Conservation (phyloP, 1,140 invertebrate genomes). For the Tetramorium parvispinum region DNA sequence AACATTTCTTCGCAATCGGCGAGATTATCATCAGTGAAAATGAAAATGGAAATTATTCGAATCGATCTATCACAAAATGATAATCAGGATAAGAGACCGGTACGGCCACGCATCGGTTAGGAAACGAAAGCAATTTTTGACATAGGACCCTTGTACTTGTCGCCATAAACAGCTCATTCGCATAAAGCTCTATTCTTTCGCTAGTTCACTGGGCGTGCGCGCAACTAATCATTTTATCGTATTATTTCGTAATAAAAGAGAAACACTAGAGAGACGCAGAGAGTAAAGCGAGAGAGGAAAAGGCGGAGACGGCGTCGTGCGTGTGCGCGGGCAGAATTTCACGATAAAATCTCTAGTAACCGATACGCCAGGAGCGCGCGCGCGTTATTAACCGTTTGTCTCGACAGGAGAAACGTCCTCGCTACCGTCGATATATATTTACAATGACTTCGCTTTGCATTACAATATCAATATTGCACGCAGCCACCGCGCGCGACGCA, state of each 20-base stretch:
- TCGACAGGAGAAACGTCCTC: slow-evolving; percentile 28
- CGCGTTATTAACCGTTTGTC: slow-evolving; percentile 46
- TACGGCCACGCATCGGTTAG: slow-evolving; percentile 66
- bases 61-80: slow-evolving; percentile 72
- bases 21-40: slow-evolving; percentile 69
- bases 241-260: slow-evolving; percentile 61
- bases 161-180: slow-evolving; percentile 65
- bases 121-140: slow-evolving; percentile 72
- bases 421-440: slow-evolving; percentile 17
- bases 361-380: slow-evolving; percentile 32
- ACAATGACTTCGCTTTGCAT: background rate
- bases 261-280: background rate
- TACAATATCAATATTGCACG: slow-evolving; percentile 32
- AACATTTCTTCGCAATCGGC: slow-evolving; percentile 26
- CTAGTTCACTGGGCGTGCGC: slow-evolving; percentile 35
- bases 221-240: slow-evolving; percentile 41
- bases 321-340: slow-evolving; percentile 24
- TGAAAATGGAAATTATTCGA: slow-evolving; percentile 68
- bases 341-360: slow-evolving; percentile 53
- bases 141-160: slow-evolving; percentile 66
- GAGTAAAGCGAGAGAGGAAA: background rate
- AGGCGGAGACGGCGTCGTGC: background rate
- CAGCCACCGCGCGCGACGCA: background rate
- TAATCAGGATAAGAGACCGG: slow-evolving; percentile 67
- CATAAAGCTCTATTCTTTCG: slow-evolving; percentile 49